Evolutionary conservation across 2,113 vertebrate genomes (phyloP).

Genomic region (Bettongia penicillata): DNA sequence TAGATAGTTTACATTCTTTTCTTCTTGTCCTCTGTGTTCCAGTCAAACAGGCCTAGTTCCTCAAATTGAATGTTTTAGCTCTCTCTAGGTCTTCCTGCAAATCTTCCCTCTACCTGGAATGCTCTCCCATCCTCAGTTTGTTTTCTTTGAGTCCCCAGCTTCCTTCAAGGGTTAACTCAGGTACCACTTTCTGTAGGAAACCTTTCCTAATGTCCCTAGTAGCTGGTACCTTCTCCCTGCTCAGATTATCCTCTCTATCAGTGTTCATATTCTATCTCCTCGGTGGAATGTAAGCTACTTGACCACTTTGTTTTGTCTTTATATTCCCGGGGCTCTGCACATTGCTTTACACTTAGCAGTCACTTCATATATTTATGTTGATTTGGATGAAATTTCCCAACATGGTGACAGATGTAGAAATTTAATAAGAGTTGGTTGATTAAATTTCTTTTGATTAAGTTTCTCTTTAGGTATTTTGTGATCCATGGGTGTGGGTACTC

Average conservation of each 20-base stretch:
- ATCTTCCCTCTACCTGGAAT: neutral
- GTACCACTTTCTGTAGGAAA: neutral
- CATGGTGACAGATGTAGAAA: neutral
- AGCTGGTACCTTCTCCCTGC: neutral
- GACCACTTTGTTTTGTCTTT: neutral
- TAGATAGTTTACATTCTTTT: neutral
- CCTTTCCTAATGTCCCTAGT: neutral
- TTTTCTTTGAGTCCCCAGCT: neutral
- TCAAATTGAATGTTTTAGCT: neutral
- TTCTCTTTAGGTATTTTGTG: neutral
- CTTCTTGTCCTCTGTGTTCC: neutral
- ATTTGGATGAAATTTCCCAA: neutral
- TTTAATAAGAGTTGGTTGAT: neutral
- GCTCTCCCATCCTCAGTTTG: neutral
- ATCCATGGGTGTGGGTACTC: neutral
- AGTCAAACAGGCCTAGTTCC: neutral
- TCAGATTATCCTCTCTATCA: neutral
- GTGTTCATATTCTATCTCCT: neutral
- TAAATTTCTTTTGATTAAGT: neutral
- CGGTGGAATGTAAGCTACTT: neutral
- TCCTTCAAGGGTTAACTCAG: neutral
- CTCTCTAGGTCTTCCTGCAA: neutral
- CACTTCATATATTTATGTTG: neutral
- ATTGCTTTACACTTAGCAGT: neutral
- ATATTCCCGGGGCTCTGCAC: neutral